Base-by-base conservation (phyloP, 2,113 vertebrate genomes). In the Delphinus delphis region DNA sequence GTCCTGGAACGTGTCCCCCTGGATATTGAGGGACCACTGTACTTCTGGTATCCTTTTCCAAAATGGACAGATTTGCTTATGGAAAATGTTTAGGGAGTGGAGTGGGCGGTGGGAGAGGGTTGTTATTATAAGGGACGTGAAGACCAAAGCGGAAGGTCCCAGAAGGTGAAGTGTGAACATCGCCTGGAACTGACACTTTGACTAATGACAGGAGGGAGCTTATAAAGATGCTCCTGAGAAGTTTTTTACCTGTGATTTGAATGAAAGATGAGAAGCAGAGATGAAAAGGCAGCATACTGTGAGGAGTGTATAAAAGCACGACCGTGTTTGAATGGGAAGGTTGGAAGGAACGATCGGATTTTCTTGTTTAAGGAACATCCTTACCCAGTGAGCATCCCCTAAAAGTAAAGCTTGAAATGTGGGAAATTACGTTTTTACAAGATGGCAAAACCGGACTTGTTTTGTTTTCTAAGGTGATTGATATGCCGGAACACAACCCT, bases 401-500 rank as follows among this genome's bases (percentile, higher is more conserved):
- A 67, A 65, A 95, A 93, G 12, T 26, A 68, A 86, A 87, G 44
- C 60, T 87, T 67, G 50, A 60, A 73, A 82, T 81, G 44, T n/a
- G 70, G 55, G 60, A 17, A 95, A 65, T 81, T 8, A 26, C 31
- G 41, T 84, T 63, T 88, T 41, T 73, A 65, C 36, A 73, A 58
- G 41, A 71, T 93, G 86, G 9, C 95, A 86, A 92, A 91, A 91
- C 41, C 1, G 1, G 12, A 31, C 38, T 88, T 95, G 55, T 97
- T 70, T 97, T 98, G 95, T 97, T 93, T 98, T 15, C 94, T 28
- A 90, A 99, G 99, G 98, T 99, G 92, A 98, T 99, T 96, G 99
- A 99, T 88, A 99, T 99, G 99, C 98, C 98, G 25, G 99, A 99
- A 58, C 98, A 99, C 94, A 98, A 97, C 96, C 98, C 98, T 94